Base-by-base conservation (phyloP, 2,113 vertebrate genomes). In the Siniperca knerii region DNA sequence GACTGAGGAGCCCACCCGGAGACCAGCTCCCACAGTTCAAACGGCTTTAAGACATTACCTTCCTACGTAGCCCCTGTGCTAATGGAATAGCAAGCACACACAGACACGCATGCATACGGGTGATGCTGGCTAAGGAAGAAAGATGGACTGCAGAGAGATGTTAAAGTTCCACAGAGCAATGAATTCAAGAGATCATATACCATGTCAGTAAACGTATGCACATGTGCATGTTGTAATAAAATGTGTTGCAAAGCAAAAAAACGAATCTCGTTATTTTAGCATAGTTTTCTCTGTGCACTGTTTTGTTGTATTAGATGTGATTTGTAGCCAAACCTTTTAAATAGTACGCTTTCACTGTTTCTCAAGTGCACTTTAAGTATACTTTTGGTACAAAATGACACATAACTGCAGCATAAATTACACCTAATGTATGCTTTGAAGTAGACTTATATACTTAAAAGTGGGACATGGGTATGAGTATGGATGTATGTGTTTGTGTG, bases 11-110 rank as follows among this genome's bases (percentile, higher is more conserved):
- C 55, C 61, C 58, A 67, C 83, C 73, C 76, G 29, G 69, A 75
- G 60, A 69, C 20, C 81, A 73, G 67, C 78, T 79, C 78, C 82
- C 64, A 60, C 74, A 46, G 77, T 81, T 85, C 48, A 62, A 69
- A 82, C 44, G 65, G 52, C 68, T 90, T 55, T 33, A 40, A 88
- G 57, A 86, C 42, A 40, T 60, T 37, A 67, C 46, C 69, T 60
- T 72, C 54, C 52, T 69, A 33, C 64, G 60, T 44, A 50, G 29
- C 64, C 44, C 42, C 48, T 73, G 54, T 44, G 78, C 35, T 62
- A 21, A 35, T 42, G 33, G 50, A 81, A 85, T 18, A 68, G 48
- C 40, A 50, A 79, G 72, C 40, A 64, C 69, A 69, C 54, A 78
- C 48, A 84, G 58, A 20, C 54, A 9, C 20, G 44, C 9, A 55